Conservation (phyloP, 1,140 invertebrate genomes). For the Cydia amplana region DNA sequence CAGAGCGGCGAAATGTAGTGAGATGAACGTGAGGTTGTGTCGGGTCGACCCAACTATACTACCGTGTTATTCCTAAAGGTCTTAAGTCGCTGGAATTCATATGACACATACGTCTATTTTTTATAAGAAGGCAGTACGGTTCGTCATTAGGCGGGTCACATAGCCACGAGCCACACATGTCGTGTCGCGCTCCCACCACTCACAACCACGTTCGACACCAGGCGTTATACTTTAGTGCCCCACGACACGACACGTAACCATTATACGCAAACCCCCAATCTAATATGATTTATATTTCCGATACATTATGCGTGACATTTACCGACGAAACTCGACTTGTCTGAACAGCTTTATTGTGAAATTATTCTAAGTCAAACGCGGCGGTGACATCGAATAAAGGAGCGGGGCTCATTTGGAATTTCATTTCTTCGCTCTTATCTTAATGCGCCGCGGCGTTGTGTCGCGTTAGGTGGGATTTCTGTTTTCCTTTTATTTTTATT, state of each 20-base stretch:
- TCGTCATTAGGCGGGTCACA: slow-evolving; percentile 30
- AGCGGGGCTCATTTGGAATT: slow-evolving; percentile 53
- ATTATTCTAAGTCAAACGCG: slow-evolving; percentile 42
- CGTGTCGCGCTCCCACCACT: slow-evolving; percentile 48
- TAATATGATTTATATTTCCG: slow-evolving; percentile 71
- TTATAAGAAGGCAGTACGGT: not conserved
- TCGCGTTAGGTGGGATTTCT: slow-evolving; percentile 39
- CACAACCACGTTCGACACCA: slow-evolving; percentile 51
- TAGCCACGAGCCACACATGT: slow-evolving; percentile 43
- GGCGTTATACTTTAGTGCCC: slow-evolving; percentile 64
- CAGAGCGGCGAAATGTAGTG: slow-evolving; percentile 16
- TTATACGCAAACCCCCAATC: slow-evolving; percentile 61
- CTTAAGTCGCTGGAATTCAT: not conserved
- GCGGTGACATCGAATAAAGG: slow-evolving; percentile 54
- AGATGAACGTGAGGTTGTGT: slow-evolving; percentile 29
- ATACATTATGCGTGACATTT: slow-evolving; percentile 61
- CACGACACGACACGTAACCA: slow-evolving; percentile 55
- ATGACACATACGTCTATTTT: not conserved
- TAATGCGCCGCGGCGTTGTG: slow-evolving; percentile 49
- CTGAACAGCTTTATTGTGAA: slow-evolving; percentile 50
- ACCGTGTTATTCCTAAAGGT: not conserved
- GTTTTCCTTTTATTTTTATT: slow-evolving; percentile 40
- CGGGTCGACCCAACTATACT: slow-evolving; percentile 7
- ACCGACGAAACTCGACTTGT: slow-evolving; percentile 46
- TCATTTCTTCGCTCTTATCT: slow-evolving; percentile 58